Conservation (phyloP, 2,797 vertebrate genomes). For the Myotis vivesi region DNA sequence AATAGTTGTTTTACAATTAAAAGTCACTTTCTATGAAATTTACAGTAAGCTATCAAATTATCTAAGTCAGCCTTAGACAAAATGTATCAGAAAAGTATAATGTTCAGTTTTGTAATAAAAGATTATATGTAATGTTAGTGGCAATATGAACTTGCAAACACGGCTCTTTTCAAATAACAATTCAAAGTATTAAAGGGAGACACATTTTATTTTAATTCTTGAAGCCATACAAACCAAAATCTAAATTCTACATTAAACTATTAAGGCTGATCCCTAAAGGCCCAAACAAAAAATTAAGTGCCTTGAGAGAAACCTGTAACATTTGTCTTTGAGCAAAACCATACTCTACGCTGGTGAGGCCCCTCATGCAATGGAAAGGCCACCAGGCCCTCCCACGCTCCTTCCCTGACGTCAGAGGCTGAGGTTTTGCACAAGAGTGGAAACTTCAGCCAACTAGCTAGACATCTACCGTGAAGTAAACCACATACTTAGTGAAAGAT, state of each 20-base stretch:
- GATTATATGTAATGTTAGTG: neutral
- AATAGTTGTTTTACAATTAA: constrained; percentile 43
- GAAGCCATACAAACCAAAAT: constrained; percentile 40
- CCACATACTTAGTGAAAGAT: neutral
- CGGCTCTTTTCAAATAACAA: constrained; percentile 19
- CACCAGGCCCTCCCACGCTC: neutral
- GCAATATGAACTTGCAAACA: neutral
- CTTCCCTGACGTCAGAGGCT: neutral
- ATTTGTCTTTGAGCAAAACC: neutral
- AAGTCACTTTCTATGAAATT: constrained; percentile 25
- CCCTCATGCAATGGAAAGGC: neutral
- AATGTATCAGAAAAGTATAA: neutral
- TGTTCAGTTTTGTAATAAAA: neutral
- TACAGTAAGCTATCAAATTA: constrained; percentile 23
- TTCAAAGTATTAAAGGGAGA: constrained; percentile 3
- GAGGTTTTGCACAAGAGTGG: neutral
- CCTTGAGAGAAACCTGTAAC: neutral
- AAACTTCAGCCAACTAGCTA: neutral
- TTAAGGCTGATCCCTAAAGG: neutral
- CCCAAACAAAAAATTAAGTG: neutral
- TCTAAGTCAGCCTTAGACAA: constrained; percentile 9
- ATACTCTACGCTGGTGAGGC: neutral
- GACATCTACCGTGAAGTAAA: neutral
- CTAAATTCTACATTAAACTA: neutral
- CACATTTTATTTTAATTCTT: constrained; percentile 1